Evolutionary conservation across 2,797 vertebrate species (phyloP).

Genomic region (Melanotaenia parkinsoni): DNA sequence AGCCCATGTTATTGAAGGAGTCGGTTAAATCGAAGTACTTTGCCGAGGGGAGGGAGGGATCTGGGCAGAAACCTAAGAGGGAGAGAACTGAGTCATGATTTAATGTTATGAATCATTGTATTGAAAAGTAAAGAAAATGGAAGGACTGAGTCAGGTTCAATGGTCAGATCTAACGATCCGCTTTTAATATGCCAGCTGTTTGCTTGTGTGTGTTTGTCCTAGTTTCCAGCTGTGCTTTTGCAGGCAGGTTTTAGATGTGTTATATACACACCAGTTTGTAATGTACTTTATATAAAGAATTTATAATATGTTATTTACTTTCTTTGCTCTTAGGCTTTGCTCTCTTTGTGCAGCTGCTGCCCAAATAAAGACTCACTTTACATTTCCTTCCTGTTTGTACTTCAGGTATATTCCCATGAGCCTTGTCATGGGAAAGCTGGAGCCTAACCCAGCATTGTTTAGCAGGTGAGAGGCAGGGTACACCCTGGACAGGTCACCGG

Average conservation of each 20-base stretch:
- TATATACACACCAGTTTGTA: neutral
- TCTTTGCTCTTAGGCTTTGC: neutral
- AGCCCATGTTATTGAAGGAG: rapidly evolving
- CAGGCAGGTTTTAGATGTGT: neutral
- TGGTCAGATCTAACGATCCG: too few species aligned
- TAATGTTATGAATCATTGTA: too few species aligned
- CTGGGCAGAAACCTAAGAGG: conserved; percentile 48
- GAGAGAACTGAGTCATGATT: neutral
- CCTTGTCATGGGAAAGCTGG: too few species aligned
- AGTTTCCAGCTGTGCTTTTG: too few species aligned
- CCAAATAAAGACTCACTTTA: neutral
- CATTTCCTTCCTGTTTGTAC: neutral
- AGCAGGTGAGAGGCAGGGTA: too few species aligned
- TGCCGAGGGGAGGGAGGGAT: neutral
- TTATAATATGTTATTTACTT: neutral
- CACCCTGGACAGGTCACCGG: too few species aligned
- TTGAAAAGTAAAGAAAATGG: too few species aligned
- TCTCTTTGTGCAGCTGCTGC: neutral
- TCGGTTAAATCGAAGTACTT: neutral
- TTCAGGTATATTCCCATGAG: neutral
- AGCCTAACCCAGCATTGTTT: too few species aligned
- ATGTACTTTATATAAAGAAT: neutral
- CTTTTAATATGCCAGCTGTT: too few species aligned
- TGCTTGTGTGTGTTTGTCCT: too few species aligned
- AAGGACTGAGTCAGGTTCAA: too few species aligned